phyloP scores from a whole-genome alignment of 2,113 vertebrate genomes.

The Cephalopholis sonnerati region DNA sequence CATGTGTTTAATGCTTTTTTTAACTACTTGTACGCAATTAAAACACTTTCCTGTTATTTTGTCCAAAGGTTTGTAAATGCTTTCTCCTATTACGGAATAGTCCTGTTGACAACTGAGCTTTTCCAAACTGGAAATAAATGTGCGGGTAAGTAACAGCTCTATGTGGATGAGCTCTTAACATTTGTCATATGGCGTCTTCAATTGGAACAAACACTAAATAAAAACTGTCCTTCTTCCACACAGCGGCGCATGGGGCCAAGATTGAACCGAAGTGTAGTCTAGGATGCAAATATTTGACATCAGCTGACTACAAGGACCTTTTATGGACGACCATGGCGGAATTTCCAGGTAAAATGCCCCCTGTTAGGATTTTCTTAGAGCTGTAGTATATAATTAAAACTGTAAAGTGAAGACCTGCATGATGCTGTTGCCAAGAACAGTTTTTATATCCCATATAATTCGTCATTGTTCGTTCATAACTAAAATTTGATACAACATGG shows the following conservation, averaged over 20 bases:
- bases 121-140: constrained; percentile 91
- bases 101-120: constrained; percentile 93
- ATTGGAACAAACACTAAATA: not conserved
- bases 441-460: not conserved
- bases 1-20: constrained; percentile 5
- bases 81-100: constrained; percentile 93
- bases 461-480: not conserved
- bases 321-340: constrained; percentile 96
- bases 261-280: constrained; percentile 89
- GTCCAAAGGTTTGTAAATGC: constrained; percentile 91
- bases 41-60: constrained; percentile 30
- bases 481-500: not conserved
- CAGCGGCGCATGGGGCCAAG: constrained; percentile 86
- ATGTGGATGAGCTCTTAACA: not conserved
- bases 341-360: constrained; percentile 88
- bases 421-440: not conserved
- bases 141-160: constrained; percentile 83
- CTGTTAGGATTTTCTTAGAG: not conserved
- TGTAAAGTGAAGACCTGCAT: not conserved
- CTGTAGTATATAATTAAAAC: not conserved
- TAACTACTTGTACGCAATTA: not conserved
- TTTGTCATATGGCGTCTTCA: not conserved
- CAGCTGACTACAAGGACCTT: constrained; percentile 92
- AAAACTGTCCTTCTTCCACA: not conserved
- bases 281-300: constrained; percentile 91